Evolutionary conservation across 2,113 vertebrate genomes (phyloP), one percentile per base, ranked within the genome.

Genomic region (Cyanoderma ruficeps): DNA sequence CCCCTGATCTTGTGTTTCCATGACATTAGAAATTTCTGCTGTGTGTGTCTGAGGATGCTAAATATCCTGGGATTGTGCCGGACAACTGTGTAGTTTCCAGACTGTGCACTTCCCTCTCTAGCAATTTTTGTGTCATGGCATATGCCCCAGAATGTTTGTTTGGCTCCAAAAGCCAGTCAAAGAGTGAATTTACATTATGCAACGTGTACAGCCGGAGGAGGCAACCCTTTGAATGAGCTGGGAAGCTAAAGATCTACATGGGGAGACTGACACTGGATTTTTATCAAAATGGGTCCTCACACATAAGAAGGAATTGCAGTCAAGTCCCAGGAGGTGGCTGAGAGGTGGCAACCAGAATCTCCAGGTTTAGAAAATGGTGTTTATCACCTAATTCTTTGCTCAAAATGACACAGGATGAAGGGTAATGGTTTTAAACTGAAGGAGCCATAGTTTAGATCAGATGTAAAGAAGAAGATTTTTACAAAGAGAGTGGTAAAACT

Each of bases 361-460:
- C 7, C 24, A 87, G 33, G 9, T 41, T 47, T 87, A 37, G 42
- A 75, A 52, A 55, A n/a, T 13, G 6, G 4, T 70, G 25, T 39
- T 89, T 75, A 27, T 59, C 39, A 53, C 7, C 7, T 42, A 52
- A 61, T 25, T 12, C 25, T 67, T 67, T 72, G 13, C 25, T 80
- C 24, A 64, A 76, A 83, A 72, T 4, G 0, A 44, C 37, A 46
- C 1, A 46, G 20, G 8, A 46, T 0, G 0, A 74, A 44, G 19
- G 11, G 7, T 24, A 67, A 39, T 52, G 10, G 28, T 30, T 46
- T 75, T 53, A 46, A 75, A 60, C 15, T 16, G 33, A 59, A 67
- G 27, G 23, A 74, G 19, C 5, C 19, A 52, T 13, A 8, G 16
- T 46, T 75, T n/a, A 67, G 30, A 30, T 30, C 15, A 42, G n/a